Evolutionary conservation across 2,113 vertebrate genomes (phyloP).

Genomic region (Eulemur rufifrons): DNA sequence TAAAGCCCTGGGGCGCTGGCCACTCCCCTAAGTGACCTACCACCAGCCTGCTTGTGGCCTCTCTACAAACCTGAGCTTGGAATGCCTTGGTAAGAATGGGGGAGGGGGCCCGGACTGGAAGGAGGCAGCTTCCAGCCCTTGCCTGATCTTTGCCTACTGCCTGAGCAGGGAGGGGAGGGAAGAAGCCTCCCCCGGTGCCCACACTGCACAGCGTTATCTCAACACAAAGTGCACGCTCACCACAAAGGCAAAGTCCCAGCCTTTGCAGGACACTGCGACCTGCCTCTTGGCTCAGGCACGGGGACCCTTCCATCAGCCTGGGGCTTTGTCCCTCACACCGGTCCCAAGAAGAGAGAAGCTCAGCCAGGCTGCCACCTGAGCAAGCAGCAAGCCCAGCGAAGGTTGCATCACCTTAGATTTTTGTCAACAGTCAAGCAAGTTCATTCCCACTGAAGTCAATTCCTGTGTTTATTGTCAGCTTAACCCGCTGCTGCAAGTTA

Average conservation of each 20-base stretch:
- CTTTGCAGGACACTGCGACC: not conserved
- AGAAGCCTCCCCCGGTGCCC: not conserved
- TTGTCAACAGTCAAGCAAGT: constrained; percentile 55
- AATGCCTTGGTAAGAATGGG: not conserved
- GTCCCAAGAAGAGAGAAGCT: not conserved
- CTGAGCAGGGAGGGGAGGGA: not conserved
- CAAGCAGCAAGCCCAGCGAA: not conserved
- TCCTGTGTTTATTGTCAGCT: constrained; percentile 46
- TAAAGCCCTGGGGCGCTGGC: not conserved
- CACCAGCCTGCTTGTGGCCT: rapidly evolving
- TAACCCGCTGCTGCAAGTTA: not conserved
- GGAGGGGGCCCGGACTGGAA: not conserved
- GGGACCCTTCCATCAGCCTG: not conserved
- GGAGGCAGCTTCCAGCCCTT: not conserved
- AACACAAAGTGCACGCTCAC: not conserved
- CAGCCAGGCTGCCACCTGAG: not conserved
- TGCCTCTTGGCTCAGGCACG: not conserved
- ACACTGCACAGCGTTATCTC: not conserved
- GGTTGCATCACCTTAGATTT: not conserved
- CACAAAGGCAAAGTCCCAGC: not conserved
- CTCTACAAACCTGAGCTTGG: not conserved
- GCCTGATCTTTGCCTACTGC: not conserved
- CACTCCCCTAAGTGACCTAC: not conserved
- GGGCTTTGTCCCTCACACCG: not conserved
- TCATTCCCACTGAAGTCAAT: constrained; percentile 38